Evolutionary conservation across 2,113 vertebrate species (phyloP).

Genomic region (Megaptera novaeangliae): DNA sequence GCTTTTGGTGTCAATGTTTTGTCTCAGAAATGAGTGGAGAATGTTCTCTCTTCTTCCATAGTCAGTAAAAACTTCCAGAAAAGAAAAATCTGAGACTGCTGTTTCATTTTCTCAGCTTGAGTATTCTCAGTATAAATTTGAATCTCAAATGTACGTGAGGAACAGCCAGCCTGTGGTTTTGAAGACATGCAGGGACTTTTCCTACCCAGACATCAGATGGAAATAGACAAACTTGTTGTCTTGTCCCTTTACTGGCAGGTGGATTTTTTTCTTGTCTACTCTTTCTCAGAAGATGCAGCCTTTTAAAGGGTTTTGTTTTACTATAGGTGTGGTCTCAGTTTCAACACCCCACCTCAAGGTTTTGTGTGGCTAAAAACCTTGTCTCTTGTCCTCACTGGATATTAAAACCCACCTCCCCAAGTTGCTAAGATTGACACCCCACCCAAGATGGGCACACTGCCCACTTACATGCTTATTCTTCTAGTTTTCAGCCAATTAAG

Average conservation of each 20-base stretch:
- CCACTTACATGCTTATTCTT: background rate
- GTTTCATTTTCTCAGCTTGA: background rate
- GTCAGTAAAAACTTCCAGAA: background rate
- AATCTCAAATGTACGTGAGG: background rate
- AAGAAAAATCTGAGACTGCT: background rate
- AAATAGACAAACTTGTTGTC: background rate
- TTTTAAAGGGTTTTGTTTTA: background rate
- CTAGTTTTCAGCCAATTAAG: background rate
- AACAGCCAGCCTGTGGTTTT: background rate
- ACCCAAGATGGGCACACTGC: background rate
- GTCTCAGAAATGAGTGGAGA: background rate
- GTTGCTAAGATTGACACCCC: background rate
- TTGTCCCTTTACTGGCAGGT: background rate
- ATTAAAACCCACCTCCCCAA: background rate
- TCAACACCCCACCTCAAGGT: background rate
- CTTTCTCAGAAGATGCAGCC: background rate
- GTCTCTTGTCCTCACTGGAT: background rate
- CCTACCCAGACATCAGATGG: background rate
- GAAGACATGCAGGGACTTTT: background rate
- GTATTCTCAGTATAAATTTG: background rate
- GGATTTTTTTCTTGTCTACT: background rate
- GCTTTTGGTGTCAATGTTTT: background rate
- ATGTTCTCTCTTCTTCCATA: background rate
- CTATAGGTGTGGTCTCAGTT: background rate
- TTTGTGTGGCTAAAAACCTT: background rate